A percentile compares a stretch with the other conserved stretches of the same genome.
These are phyloP conservation scores for Drosophila sucinea DNA, from an alignment of 1,140 invertebrate species.

Conservation along the genomic window DNA sequence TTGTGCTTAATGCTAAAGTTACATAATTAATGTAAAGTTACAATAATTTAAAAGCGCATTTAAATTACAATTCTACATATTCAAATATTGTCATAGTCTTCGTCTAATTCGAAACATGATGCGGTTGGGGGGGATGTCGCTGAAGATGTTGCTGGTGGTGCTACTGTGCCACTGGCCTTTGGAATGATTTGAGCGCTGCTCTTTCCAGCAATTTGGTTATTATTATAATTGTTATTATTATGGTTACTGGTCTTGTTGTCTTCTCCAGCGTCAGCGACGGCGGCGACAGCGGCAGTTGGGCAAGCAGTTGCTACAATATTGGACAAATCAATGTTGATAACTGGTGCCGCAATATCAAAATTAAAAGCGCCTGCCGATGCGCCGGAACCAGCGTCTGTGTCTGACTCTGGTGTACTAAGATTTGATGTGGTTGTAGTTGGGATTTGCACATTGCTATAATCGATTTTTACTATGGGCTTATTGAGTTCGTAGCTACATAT, in stretches of 20 bases:
- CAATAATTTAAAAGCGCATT: constrained; percentile 76
- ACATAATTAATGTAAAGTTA: constrained; percentile 56
- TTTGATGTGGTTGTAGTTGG: constrained; percentile 26
- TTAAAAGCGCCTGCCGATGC: constrained; percentile 48
- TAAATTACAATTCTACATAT: constrained; percentile 53
- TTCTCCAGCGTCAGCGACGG: background rate
- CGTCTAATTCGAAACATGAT: constrained; percentile 80
- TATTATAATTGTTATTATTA: constrained; percentile 48
- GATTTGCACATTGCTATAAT: constrained; percentile 76
- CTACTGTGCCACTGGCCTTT: constrained; percentile 42
- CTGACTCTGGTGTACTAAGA: constrained; percentile 37
- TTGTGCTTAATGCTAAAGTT: constrained; percentile 52
- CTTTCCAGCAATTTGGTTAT: constrained; percentile 62
- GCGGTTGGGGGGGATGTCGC: constrained; percentile 58
- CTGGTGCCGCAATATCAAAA: constrained; percentile 62
- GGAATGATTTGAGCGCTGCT: constrained; percentile 69
- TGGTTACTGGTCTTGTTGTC: background rate
- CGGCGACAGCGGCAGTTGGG: constrained; percentile 15
- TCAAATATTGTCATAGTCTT: constrained; percentile 83
- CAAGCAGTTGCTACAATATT: constrained; percentile 66
- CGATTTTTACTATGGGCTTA: constrained; percentile 80
- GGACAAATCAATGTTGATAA: constrained; percentile 81
- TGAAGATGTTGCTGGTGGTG: constrained; percentile 17
- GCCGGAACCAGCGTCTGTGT: constrained; percentile 19
- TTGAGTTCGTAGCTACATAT: constrained; percentile 76